Base-by-base conservation (phyloP, 2,888 invertebrate genomes). In the Tetranychus truncatus region DNA sequence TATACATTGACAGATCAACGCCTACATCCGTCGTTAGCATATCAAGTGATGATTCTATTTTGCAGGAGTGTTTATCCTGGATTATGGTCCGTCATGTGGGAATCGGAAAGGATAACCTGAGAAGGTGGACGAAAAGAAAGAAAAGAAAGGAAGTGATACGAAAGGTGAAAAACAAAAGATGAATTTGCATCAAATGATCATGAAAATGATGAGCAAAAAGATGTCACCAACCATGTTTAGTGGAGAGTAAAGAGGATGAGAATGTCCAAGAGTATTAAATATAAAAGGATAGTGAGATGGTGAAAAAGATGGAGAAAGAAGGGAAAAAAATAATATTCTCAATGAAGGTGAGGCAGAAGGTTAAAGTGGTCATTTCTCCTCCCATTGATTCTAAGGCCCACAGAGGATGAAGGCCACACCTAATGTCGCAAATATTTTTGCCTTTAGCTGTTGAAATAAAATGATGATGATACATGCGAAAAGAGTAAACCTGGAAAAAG, bases 391-490 rank as follows among this genome's bases (percentile, higher is more conserved):
- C 55, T 55, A 55, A 55, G 15, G 55, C 55, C 55, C 55, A 55
- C 55, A 55, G 55, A 55, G 55, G 55, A 55, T 55, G 55, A 55
- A 15, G 55, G 55, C 55, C 55, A 55, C 55, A 55, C 55, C 55
- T 55, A 55, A 55, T 55, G 55, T 55, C 55, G 55, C 55, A 55
- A 55, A 55, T 55, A 55, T 55, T 55, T 55, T 55, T 55, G 55
- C 55, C 55, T 9, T 55, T 55, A 55, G 55, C 55, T 15, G 9
- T 55, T 55, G 15, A 55, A 15, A 55, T 15, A 55, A 15, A 15
- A 55, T 55, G 55, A 55, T 55, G 55, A 55, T 55, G 55, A 55
- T 15, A 7, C 11, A 15, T 2, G 6, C 3, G 15, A 6, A 15
- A 55, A 55, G 55, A 55, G 55, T 55, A 34, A 34, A 55, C 55